Evolutionary conservation across 2,888 invertebrate genomes (phyloP).

Genomic region (Operophtera brumata): DNA sequence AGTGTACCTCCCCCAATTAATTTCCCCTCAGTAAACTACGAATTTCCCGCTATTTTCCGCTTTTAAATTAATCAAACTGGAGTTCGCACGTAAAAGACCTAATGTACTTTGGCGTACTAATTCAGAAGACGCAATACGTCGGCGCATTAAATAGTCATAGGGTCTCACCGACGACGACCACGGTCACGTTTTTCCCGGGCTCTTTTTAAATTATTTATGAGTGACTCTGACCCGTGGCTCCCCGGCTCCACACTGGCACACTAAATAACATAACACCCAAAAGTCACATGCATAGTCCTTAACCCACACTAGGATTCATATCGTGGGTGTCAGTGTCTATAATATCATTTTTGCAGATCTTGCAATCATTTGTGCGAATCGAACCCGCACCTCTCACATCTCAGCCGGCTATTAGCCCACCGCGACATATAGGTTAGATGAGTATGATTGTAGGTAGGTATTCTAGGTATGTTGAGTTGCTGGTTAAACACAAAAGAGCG

Average conservation of each 20-base stretch:
- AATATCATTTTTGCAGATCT: no score
- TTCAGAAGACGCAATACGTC: slow-evolving; percentile 59
- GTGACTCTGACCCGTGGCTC: slow-evolving; percentile 65
- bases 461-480: no score
- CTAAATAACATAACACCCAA: background rate
- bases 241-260: slow-evolving; percentile 2
- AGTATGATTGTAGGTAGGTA: no score
- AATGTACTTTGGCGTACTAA: slow-evolving; percentile 45
- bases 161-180: slow-evolving; percentile 54
- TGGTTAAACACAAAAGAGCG: no score
- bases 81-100: slow-evolving; percentile 30
- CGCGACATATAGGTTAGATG: no score
- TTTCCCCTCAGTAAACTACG: slow-evolving; percentile 8
- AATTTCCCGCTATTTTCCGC: slow-evolving; percentile 17
- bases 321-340: no score
- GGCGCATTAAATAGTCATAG: slow-evolving; percentile 68
- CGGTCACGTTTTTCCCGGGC: slow-evolving; percentile 74
- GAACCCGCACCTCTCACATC: no score
- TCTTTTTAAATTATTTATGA: slow-evolving; percentile 80
- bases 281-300: no score
- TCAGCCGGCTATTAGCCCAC: no score
- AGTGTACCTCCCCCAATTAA: slow-evolving; percentile 1
- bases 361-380: no score
- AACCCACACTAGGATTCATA: no score
- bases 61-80: slow-evolving; percentile 19